These are phyloP conservation scores for Eledone cirrhosa DNA, from an alignment of 2,888 invertebrate genomes.

Conservation along the genomic window DNA sequence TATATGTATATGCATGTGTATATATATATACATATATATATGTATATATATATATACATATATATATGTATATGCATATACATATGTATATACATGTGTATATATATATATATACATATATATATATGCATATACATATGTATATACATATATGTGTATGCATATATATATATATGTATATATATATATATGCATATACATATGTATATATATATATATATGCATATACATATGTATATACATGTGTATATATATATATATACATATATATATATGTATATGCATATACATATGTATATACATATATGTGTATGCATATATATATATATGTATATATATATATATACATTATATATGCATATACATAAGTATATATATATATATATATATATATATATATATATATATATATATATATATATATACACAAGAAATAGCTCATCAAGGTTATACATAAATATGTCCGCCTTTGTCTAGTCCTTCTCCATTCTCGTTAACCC, in stretches of 20 bases:
- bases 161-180: background rate
- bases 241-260: background rate
- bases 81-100: background rate
- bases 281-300: background rate
- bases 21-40: background rate
- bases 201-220: background rate
- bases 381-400: too few relatives aligned
- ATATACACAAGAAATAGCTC: too few relatives aligned
- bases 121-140: background rate
- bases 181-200: background rate
- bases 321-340: too few relatives aligned
- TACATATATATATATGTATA: background rate
- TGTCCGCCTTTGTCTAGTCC: too few relatives aligned
- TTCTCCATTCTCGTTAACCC: too few relatives aligned
- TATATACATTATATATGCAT: too few relatives aligned
- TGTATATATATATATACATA: background rate
- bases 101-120: background rate
- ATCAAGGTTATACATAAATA: too few relatives aligned
- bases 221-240: background rate
- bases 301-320: background rate
- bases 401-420: too few relatives aligned
- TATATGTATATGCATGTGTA: background rate
- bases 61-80: background rate
- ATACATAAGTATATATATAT: too few relatives aligned
- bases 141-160: background rate